Conservation (phyloP, 2,797 vertebrate genomes). For the Bradypodion pumilum region DNA sequence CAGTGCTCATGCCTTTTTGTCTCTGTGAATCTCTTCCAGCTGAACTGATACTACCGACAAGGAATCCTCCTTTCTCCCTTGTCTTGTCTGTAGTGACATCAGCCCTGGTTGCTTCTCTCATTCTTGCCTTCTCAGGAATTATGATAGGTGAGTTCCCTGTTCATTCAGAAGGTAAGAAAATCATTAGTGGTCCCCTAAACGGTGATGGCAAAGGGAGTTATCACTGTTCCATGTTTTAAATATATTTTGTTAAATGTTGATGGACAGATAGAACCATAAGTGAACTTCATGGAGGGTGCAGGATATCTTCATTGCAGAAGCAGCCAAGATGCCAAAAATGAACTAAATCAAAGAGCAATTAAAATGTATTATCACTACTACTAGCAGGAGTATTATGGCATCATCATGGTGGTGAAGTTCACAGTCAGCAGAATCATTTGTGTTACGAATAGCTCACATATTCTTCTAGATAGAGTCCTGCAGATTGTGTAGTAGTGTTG, state of each 20-base stretch:
- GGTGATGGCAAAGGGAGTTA: not conserved
- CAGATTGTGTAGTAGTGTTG: slow-evolving; percentile 1
- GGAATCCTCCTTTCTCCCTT: slow-evolving; percentile 83
- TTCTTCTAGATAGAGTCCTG: slow-evolving; percentile 34
- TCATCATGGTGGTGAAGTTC: slow-evolving; percentile 23
- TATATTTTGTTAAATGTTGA: not conserved
- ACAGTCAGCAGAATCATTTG: slow-evolving; percentile 24
- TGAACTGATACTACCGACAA: slow-evolving; percentile 66
- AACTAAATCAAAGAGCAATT: not conserved
- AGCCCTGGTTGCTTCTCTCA: slow-evolving; percentile 91
- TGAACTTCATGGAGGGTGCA: not conserved
- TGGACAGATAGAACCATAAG: not conserved
- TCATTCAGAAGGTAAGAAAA: slow-evolving; percentile 10
- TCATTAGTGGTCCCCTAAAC: not conserved
- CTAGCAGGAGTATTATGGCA: not conserved
- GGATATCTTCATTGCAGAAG: not conserved
- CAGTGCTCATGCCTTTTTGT: slow-evolving; percentile 27
- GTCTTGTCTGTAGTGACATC: slow-evolving; percentile 94
- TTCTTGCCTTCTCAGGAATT: slow-evolving; percentile 93
- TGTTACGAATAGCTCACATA: slow-evolving; percentile 47
- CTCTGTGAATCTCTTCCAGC: slow-evolving; percentile 67
- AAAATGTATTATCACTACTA: not conserved
- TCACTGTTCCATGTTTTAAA: not conserved
- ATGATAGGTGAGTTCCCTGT: slow-evolving; percentile 92
- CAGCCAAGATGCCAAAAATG: too few species aligned